Conservation (phyloP, 2,797 vertebrate genomes). For the Amblyraja radiata region DNA sequence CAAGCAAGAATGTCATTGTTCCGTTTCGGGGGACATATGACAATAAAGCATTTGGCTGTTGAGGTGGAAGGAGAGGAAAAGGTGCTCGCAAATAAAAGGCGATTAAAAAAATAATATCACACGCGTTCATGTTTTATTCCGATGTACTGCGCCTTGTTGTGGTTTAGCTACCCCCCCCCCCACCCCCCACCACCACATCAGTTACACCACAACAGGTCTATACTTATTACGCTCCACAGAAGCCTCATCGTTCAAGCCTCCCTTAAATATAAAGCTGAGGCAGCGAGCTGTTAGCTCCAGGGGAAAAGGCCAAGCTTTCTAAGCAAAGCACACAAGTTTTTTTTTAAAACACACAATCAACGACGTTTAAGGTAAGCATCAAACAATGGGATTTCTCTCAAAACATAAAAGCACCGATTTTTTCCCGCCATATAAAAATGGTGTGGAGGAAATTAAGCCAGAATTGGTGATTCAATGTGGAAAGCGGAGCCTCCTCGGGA, state of each 20-base stretch:
- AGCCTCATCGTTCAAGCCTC: not conserved
- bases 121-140: not conserved
- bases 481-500: too few species aligned
- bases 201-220: not conserved
- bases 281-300: not conserved
- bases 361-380: not conserved
- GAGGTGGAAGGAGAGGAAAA: too few species aligned
- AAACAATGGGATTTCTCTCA: not conserved
- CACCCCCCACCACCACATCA: not conserved
- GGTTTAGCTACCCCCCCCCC: not conserved
- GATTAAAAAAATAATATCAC: not conserved
- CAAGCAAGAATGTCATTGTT: too few species aligned
- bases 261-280: not conserved
- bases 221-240: not conserved
- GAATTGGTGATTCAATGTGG: not conserved
- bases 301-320: not conserved
- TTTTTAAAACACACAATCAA: not conserved
- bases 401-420: too few species aligned
- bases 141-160: not conserved
- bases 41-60: too few species aligned
- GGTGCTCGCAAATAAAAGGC: too few species aligned
- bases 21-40: too few species aligned
- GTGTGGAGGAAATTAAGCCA: not conserved
- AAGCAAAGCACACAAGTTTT: too few species aligned
- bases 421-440: too few species aligned